These are phyloP conservation scores for Araneus ventricosus DNA, from an alignment of 1,140 invertebrate species.

Conservation along the genomic window DNA sequence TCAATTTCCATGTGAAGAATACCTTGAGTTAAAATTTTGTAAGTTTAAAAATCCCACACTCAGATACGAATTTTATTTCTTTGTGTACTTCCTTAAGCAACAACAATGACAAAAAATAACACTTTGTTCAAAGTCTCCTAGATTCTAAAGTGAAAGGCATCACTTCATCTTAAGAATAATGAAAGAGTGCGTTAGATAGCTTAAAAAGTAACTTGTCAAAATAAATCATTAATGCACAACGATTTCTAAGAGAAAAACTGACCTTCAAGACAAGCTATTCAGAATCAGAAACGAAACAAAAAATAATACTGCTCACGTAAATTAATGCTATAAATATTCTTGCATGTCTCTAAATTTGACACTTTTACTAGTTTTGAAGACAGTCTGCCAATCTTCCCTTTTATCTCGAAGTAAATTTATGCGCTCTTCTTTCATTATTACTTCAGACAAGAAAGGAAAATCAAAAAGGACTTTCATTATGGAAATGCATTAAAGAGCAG, in stretches of 20 bases:
- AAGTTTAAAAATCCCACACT: too few species aligned
- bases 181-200: not conserved
- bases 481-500: slow-evolving; percentile 9
- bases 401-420: slow-evolving; percentile 14
- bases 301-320: not conserved
- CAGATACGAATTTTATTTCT: too few species aligned
- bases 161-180: not conserved
- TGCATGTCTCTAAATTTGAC: slow-evolving; percentile 27
- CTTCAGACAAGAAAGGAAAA: slow-evolving; percentile 17
- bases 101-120: not conserved
- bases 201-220: not conserved
- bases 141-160: not conserved
- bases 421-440: slow-evolving; percentile 18
- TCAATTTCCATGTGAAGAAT: too few species aligned
- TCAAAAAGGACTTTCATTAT: slow-evolving; percentile 42
- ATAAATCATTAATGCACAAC: not conserved
- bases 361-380: slow-evolving; percentile 12
- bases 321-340: slow-evolving; percentile 21
- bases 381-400: not conserved
- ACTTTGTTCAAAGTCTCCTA: not conserved
- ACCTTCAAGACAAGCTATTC: not conserved
- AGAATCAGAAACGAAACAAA: not conserved
- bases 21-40: too few species aligned
- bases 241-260: not conserved
- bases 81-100: too few species aligned